These are phyloP conservation scores for Spondyliosoma cantharus DNA, from an alignment of 2,797 vertebrate genomes.

Conservation along the genomic window DNA sequence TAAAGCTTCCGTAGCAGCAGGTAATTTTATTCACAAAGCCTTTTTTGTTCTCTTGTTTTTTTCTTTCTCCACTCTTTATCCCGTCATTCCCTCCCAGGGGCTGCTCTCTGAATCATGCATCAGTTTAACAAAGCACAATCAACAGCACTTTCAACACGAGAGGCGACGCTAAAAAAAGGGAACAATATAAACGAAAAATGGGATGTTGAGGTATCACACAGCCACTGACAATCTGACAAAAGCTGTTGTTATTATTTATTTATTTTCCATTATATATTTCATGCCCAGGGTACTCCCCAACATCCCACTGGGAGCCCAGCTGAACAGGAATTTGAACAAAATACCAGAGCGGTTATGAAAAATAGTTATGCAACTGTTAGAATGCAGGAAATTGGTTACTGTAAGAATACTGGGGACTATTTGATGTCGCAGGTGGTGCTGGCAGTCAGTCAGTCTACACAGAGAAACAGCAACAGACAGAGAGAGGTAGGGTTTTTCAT, in stretches of 20 bases:
- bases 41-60: background rate
- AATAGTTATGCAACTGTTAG: conserved; percentile 53
- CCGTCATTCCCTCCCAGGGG: background rate
- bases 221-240: conserved; percentile 27
- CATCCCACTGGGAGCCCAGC: conserved; percentile 4
- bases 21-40: background rate
- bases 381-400: conserved; percentile 17
- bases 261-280: conserved; percentile 33
- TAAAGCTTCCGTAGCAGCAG: background rate
- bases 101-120: conserved; percentile 11
- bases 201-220: conserved; percentile 11
- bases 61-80: background rate
- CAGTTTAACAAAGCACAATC: conserved; percentile 22
- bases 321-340: conserved; percentile 38
- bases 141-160: background rate
- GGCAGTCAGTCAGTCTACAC: conserved; percentile 4
- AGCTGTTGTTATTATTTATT: conserved; percentile 19
- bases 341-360: conserved; percentile 39
- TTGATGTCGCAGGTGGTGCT: conserved; percentile 38
- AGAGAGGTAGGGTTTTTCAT: background rate
- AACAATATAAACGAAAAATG: conserved; percentile 17
- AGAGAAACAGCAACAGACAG: background rate
- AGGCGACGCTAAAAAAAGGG: background rate
- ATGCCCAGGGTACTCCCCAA: conserved; percentile 14
- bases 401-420: conserved; percentile 15